Base-by-base conservation (phyloP, 2,797 vertebrate genomes). In the Geotrypetes seraphini region DNA sequence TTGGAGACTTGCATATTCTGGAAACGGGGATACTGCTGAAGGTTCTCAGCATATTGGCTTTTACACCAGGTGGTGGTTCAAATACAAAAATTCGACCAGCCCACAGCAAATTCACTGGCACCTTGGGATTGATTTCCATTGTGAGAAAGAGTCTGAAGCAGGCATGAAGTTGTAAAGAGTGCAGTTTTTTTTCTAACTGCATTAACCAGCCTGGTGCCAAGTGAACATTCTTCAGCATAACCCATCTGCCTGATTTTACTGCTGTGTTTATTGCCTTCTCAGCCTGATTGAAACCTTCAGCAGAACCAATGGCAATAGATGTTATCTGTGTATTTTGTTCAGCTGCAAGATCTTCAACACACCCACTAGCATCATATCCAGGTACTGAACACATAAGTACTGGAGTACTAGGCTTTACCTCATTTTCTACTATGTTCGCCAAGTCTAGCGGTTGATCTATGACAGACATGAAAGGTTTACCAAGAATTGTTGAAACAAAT, bases 111-210 rank as follows among this genome's bases (percentile, higher is more conserved):
- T 99, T 99, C 58, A 98, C 95, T 1, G 96, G 96, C 14, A 96
- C 96, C 86, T 98, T 99, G 28, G 96, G 96, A 57, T 96, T 99
- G 60, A 99, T 98, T 71, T 99, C 96, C 96, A 99, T 99, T 16
- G 96, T 99, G 56, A 99, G 88, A 79, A 99, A 99, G 28, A 99
- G 92, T 7, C 95, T 82, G 83, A 99, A 99, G 70, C 90, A 88
- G 52, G 92, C 67, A 16, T 99, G 95, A 1, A 96, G 94, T 68
- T 97, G 94, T 69, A 99, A 81, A 9, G 95, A 98, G 63, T 99
- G 96, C 2, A 99, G 83, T 55, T 99, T 99, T 84, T 99, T 99
- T 52, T 99, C 95, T 35, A 99, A 75, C 36, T 99, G 96, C 94
- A 98, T 93, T 47, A 99, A 79, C 96, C 96, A 99, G 2, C 85